Percentiles rank a stretch among this genome's conserved stretches.
phyloP scores from a whole-genome alignment of 2,113 vertebrate genomes.

The Protobothrops mucrosquamatus region DNA sequence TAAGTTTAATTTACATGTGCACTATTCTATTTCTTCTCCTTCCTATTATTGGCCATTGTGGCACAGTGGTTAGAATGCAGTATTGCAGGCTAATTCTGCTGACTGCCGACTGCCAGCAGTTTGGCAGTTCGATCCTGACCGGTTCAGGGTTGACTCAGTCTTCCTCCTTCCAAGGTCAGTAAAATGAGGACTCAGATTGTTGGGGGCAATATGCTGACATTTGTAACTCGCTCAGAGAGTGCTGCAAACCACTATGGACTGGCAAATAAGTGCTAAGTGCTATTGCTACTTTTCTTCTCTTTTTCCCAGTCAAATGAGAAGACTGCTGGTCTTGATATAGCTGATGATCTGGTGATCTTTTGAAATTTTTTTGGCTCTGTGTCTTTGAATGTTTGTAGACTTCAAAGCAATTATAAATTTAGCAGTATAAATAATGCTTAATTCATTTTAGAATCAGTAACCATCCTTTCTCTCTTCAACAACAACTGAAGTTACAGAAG shows the following conservation, averaged over 20 bases:
- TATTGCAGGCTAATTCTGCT: background rate
- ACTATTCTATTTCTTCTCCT: background rate
- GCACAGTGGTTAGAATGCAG: background rate
- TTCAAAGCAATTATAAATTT: background rate
- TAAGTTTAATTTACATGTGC: background rate
- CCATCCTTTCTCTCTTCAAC: background rate
- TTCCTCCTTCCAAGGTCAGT: background rate
- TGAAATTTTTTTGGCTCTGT: background rate
- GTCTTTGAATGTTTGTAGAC: background rate
- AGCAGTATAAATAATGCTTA: background rate
- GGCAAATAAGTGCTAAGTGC: background rate
- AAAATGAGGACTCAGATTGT: background rate
- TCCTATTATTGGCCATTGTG: background rate
- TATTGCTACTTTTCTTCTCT: background rate
- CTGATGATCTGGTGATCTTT: background rate
- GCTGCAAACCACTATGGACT: background rate
- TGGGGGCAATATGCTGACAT: background rate
- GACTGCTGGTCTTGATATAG: background rate
- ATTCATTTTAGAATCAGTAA: background rate
- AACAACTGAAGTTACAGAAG: background rate
- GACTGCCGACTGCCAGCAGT: background rate
- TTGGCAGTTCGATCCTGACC: background rate
- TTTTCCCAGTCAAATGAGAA: background rate
- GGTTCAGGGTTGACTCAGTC: background rate
- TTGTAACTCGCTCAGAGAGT: background rate